Evolutionary conservation across 2,797 vertebrate genomes (phyloP), one percentile per base, ranked within the genome.

Genomic region (Neostethus bicornis): DNA sequence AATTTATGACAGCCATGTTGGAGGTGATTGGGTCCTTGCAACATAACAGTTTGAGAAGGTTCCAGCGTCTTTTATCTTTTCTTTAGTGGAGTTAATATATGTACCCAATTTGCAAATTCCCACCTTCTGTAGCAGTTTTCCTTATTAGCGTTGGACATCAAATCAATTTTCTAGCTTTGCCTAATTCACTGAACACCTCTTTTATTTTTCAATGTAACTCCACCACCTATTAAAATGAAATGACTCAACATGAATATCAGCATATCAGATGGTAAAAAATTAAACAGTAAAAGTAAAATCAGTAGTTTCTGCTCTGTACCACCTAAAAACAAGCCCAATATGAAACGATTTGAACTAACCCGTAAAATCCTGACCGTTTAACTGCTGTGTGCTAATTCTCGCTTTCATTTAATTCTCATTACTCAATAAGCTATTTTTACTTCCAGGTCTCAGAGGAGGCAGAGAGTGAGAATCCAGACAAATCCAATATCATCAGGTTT

Each of bases 1-100:
- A 84, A 90, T 85, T 88, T 89, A 87, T 83, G 84, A 75, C 72
- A 51, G 78, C 75, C 73, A 75, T 77, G 73, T 63, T 73, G 79
- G 57, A 81, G 73, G 69, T 76, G 82, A 83, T 78, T 79, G 64
- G 71, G 72, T 69, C 76, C 70, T 66, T 55, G 61, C 61, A 51
- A 72, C 65, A 59, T 82, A 75, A 84, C 79, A 67, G 43, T 52
- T 69, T 61, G 60, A 43, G 47, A 51, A 65, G 62, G 52, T 68
- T 71, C 34, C 54, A 55, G 43, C 51, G 38, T 29, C 51, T 61
- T 76, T 79, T 75, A 67, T 73, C 35, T 70, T n/a, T 56, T 55
- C 53, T 45, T 49, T 61, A 35, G 38, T 69, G 51, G 16, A 11
- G 56, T 39, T 61, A 57, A 57, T 60, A 65, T 49, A 62, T 47